Percentiles rank a stretch among this genome's conserved stretches.
These are phyloP conservation scores for Dysdera silvatica DNA, from an alignment of 1,140 invertebrate species.

Conservation along the genomic window DNA sequence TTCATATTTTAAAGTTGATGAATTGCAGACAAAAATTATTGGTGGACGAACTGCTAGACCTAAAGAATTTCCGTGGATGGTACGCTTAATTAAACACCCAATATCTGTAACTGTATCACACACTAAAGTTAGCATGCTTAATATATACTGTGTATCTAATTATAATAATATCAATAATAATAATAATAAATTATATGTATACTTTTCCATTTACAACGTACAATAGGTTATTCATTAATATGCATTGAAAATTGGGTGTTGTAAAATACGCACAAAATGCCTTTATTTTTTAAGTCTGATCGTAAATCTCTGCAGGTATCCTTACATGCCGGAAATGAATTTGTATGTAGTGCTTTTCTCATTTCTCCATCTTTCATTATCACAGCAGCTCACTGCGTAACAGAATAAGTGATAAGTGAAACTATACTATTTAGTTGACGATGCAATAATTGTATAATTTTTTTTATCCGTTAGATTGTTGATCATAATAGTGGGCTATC, in stretches of 20 bases:
- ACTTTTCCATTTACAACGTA: neutral
- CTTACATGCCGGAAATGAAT: constrained; percentile 13
- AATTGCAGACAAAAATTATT: constrained; percentile 16
- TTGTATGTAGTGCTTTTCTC: constrained; percentile 16
- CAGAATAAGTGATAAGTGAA: no score
- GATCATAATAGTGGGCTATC: no score
- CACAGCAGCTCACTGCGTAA: constrained; percentile 17
- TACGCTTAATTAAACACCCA: no score
- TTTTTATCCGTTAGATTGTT: no score
- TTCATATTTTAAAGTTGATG: constrained; percentile 1
- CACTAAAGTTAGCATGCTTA: no score
- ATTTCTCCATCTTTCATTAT: constrained; percentile 7
- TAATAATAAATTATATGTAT: neutral
- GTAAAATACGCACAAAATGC: neutral
- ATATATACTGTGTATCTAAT: neutral
- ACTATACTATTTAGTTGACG: no score
- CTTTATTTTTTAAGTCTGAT: no score
- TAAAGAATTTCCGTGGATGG: constrained; percentile 26
- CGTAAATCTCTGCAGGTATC: no score
- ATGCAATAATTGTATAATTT: no score
- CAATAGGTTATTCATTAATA: neutral
- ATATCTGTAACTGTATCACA: no score
- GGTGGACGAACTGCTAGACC: constrained; percentile 14
- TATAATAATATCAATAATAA: neutral
- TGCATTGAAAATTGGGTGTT: neutral